Evolutionary conservation across 2,888 invertebrate genomes (phyloP).

Genomic region (Nudaria mundana): DNA sequence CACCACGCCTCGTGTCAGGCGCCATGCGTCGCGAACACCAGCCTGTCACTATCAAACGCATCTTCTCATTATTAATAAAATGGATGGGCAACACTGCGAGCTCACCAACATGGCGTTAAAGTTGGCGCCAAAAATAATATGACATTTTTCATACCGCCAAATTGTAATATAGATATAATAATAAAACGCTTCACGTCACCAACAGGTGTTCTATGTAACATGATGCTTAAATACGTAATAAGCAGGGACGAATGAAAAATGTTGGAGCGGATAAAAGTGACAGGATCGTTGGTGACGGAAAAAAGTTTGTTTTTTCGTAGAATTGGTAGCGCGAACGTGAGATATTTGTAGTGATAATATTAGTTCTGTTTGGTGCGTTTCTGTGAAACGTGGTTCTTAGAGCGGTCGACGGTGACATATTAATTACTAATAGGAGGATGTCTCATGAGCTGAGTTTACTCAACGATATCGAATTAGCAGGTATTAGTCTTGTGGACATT

Average conservation of each 20-base stretch:
- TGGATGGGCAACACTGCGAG: conserved; percentile 48
- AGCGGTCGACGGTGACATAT: conserved; percentile 52
- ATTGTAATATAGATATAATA: conserved; percentile 18
- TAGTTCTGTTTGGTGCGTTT: conserved; percentile 59
- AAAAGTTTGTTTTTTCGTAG: conserved; percentile 52
- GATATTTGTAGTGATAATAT: conserved; percentile 74
- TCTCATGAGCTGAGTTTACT: conserved; percentile 27
- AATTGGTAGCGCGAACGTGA: conserved; percentile 61
- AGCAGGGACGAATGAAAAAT: conserved; percentile 45
- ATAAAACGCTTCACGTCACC: conserved; percentile 23
- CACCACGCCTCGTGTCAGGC: conserved; percentile 42
- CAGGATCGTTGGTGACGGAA: conserved; percentile 45
- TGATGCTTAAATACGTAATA: conserved; percentile 47
- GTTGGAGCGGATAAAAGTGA: conserved; percentile 51
- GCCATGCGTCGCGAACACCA: conserved; percentile 23
- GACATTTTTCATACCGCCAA: conserved; percentile 16
- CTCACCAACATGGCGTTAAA: conserved; percentile 17
- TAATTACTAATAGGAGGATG: conserved; percentile 60
- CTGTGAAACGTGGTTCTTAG: conserved; percentile 56
- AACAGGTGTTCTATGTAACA: conserved; percentile 57
- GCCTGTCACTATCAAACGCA: conserved; percentile 51
- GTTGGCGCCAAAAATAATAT: conserved; percentile 43
- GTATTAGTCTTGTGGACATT: conserved; percentile 38
- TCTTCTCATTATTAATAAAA: conserved; percentile 55
- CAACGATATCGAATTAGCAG: conserved; percentile 24